Evolutionary conservation across 2,888 invertebrate species (phyloP).

Genomic region (Tyria jacobaeae): DNA sequence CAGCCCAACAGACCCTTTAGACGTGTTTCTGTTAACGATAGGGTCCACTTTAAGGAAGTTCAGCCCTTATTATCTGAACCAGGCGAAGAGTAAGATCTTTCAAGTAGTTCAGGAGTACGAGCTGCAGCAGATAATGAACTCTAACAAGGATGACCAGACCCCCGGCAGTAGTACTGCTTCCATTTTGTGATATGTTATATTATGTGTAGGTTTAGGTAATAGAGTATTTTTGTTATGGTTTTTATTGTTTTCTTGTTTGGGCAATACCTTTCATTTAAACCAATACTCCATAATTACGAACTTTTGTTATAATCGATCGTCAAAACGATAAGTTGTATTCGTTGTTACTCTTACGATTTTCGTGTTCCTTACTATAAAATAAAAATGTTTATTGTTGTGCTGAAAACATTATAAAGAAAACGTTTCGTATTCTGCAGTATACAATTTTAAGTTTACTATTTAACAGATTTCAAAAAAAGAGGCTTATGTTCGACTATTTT

Average conservation of each 20-base stretch:
- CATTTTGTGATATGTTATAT: slow-evolving; percentile 13
- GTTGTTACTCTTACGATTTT: too few relatives aligned
- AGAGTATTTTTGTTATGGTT: slow-evolving; percentile 32
- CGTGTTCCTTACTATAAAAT: too few relatives aligned
- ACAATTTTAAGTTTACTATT: too few relatives aligned
- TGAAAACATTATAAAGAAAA: too few relatives aligned
- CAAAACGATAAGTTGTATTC: too few relatives aligned
- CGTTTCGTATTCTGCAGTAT: too few relatives aligned
- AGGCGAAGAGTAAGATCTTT: slow-evolving; percentile 80
- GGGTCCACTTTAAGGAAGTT: slow-evolving; percentile 74
- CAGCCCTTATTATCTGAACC: slow-evolving; percentile 75
- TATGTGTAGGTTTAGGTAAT: slow-evolving; percentile 23
- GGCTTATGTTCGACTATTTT: too few relatives aligned
- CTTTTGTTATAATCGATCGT: too few relatives aligned
- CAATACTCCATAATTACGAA: too few relatives aligned
- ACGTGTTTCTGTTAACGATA: slow-evolving; percentile 74
- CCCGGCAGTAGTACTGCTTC: slow-evolving; percentile 45
- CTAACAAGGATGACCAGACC: slow-evolving; percentile 55
- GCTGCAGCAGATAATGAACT: slow-evolving; percentile 69
- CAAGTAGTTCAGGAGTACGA: slow-evolving; percentile 82
- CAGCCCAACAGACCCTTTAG: slow-evolving; percentile 69
- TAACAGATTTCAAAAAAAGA: too few relatives aligned
- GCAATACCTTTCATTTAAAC: too few relatives aligned
- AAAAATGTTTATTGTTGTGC: too few relatives aligned
- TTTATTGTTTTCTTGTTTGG: neutral